Percentiles rank a stretch among this genome's conserved stretches.
Evolutionary conservation across 2,113 vertebrate species (phyloP).

Genomic region (Dicentrarchus labrax): DNA sequence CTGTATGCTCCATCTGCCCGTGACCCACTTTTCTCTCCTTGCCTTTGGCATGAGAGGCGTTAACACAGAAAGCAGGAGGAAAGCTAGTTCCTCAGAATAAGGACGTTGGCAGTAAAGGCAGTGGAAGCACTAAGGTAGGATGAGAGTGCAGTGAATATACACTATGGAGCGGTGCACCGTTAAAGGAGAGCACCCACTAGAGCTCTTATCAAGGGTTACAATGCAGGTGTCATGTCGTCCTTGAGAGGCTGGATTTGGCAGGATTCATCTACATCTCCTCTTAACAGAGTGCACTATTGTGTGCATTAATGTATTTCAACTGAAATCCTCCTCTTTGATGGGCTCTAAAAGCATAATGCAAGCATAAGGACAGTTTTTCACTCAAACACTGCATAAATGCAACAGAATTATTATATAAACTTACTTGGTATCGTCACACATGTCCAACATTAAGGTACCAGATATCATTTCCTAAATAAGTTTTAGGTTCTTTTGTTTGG

Average conservation of each 20-base stretch:
- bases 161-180: conserved; percentile 35
- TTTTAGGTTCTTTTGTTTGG: neutral
- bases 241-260: conserved; percentile 46
- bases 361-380: conserved; percentile 39
- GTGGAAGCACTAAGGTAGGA: conserved; percentile 21
- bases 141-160: conserved; percentile 38
- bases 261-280: conserved; percentile 49
- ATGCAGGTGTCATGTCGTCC: conserved; percentile 42
- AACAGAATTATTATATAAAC: conserved; percentile 18
- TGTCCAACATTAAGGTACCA: neutral
- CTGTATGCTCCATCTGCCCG: conserved; percentile 50
- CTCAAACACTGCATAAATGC: conserved; percentile 50
- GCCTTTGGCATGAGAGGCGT: conserved; percentile 53
- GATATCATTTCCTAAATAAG: neutral
- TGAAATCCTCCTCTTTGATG: conserved; percentile 28
- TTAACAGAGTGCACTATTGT: conserved; percentile 49
- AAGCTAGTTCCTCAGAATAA: conserved; percentile 52
- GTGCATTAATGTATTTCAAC: conserved; percentile 65
- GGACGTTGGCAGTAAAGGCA: conserved; percentile 30
- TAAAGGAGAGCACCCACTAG: conserved; percentile 45
- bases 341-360: conserved; percentile 57
- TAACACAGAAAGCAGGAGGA: conserved; percentile 44
- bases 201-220: conserved; percentile 40
- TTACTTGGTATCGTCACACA: conserved; percentile 5
- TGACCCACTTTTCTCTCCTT: conserved; percentile 75